These are phyloP conservation scores for Conistra vaccinii DNA, from an alignment of 2,888 invertebrate species.

Conservation along the genomic window DNA sequence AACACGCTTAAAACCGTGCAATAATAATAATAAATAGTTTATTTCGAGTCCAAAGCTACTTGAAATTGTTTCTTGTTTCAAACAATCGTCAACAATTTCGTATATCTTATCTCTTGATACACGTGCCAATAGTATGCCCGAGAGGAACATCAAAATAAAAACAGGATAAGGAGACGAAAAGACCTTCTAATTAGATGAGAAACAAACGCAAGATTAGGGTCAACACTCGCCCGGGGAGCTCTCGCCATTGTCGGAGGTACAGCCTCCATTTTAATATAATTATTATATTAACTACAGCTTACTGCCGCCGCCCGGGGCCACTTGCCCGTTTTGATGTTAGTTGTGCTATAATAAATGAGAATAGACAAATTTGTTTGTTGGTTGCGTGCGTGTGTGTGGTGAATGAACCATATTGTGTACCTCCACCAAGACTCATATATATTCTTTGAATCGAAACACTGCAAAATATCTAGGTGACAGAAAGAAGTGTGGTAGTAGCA, in stretches of 20 bases:
- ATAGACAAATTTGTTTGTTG: slow-evolving; percentile 47
- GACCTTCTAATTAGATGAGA: slow-evolving; percentile 83
- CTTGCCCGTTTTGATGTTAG: slow-evolving; percentile 59
- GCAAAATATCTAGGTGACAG: no score
- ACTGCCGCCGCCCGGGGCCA: slow-evolving; percentile 51
- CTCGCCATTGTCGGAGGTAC: slow-evolving; percentile 74
- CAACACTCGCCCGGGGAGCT: slow-evolving; percentile 74
- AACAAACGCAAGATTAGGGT: slow-evolving; percentile 84
- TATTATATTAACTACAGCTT: slow-evolving; percentile 66
- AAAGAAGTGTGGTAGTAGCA: no score
- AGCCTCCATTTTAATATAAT: slow-evolving; percentile 76
- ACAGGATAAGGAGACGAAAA: slow-evolving; percentile 78
- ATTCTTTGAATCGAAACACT: no score
- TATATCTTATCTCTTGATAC: slow-evolving; percentile 22
- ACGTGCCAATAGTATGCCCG: slow-evolving; percentile 69
- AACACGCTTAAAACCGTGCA: background rate
- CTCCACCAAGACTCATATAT: no score
- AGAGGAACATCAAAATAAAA: slow-evolving; percentile 76
- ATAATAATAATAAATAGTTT: background rate
- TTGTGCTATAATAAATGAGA: slow-evolving; percentile 51
- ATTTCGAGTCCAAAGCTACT: background rate
- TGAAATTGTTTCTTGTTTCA: background rate
- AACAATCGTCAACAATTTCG: background rate
- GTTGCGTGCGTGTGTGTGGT: slow-evolving; percentile 9
- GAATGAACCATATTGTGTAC: background rate